Evolutionary conservation across 1,140 invertebrate genomes (phyloP).

Genomic region (Xylocopa sonorina): DNA sequence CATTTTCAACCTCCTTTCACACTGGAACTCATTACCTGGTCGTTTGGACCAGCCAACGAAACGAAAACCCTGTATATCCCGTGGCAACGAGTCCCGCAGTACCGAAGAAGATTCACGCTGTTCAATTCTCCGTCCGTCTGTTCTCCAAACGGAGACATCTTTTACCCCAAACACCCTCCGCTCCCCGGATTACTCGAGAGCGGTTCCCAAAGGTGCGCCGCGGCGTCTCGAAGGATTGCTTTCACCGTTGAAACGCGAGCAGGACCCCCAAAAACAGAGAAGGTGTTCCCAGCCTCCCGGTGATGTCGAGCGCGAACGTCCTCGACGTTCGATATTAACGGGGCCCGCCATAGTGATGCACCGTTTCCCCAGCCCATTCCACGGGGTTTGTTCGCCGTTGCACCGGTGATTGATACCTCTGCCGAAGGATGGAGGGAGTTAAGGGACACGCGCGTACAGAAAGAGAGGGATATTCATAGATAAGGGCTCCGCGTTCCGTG

Average conservation of each 20-base stretch:
- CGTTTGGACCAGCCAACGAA: no score
- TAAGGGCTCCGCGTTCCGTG: slow-evolving; percentile 62
- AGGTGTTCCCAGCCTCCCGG: background rate
- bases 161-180: background rate
- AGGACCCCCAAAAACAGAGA: background rate
- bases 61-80: no score
- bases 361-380: background rate
- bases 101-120: no score
- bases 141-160: background rate
- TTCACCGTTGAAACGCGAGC: background rate
- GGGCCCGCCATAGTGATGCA: background rate
- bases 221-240: background rate
- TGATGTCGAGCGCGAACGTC: slow-evolving; percentile 14
- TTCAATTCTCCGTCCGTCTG: no score
- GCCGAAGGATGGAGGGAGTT: slow-evolving; percentile 5
- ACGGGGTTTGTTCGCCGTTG: background rate
- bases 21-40: no score
- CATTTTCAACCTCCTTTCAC: no score
- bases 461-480: slow-evolving; percentile 46
- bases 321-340: slow-evolving; percentile 52
- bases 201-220: background rate
- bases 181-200: background rate
- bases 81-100: no score
- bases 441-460: background rate
- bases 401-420: slow-evolving; percentile 24